Evolutionary conservation across 92 coral and sea anemone species (phyloP).

Genomic region (Umimayanthus kanabou): DNA sequence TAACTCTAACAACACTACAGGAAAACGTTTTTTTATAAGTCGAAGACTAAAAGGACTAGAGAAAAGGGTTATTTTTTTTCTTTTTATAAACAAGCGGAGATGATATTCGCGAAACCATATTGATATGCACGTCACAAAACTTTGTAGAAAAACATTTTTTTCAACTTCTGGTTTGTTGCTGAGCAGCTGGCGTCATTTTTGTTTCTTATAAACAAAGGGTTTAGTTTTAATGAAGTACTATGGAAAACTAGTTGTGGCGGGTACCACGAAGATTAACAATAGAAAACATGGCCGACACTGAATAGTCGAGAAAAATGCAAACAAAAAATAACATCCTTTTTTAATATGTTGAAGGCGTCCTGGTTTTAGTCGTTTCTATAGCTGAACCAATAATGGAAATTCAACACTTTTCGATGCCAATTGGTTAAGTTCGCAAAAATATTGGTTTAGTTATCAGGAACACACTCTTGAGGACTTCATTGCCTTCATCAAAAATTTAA

Average conservation of each 20-base stretch:
- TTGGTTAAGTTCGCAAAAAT: neutral
- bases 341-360: neutral
- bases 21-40: neutral
- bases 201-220: neutral
- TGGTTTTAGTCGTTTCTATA: too few relatives aligned
- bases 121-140: neutral
- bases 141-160: neutral
- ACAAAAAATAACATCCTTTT: neutral
- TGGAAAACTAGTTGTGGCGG: neutral
- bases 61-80: too few relatives aligned
- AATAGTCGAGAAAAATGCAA: neutral
- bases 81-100: too few relatives aligned
- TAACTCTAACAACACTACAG: neutral
- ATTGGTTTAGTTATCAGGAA: neutral
- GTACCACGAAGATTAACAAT: neutral
- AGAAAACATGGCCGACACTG: neutral
- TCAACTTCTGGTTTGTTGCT: neutral
- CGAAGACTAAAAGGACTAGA: neutral
- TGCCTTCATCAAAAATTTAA: neutral
- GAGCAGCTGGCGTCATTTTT: neutral
- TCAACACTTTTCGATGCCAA: neutral
- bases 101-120: too few relatives aligned
- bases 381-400: neutral
- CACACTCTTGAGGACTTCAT: neutral
- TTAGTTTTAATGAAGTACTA: neutral